A percentile compares a stretch with the other conserved stretches of the same genome.
Evolutionary conservation across 2,888 invertebrate genomes (phyloP).

Genomic region (Baccha elongata): DNA sequence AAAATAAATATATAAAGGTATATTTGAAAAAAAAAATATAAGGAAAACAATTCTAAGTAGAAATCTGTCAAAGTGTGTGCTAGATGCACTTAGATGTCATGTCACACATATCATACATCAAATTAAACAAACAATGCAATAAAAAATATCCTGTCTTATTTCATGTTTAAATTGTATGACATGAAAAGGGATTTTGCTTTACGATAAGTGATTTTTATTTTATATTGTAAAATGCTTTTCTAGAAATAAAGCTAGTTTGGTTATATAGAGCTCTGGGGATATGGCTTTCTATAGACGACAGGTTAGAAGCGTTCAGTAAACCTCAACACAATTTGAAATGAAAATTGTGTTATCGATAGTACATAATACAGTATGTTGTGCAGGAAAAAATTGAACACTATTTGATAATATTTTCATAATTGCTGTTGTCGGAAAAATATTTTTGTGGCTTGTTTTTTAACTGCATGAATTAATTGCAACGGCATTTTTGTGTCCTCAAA

Average conservation of each 20-base stretch:
- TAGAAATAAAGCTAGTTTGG: background rate
- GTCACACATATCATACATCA: slow-evolving; percentile 33
- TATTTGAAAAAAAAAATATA: background rate
- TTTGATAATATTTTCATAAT: no score
- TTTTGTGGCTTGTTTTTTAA: no score
- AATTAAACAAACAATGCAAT: slow-evolving; percentile 27
- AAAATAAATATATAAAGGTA: background rate
- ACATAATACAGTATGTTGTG: slow-evolving; percentile 16
- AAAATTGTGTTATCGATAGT: slow-evolving; percentile 19
- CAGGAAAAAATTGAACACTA: no score
- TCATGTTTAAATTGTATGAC: slow-evolving; percentile 42
- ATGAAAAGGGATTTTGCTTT: slow-evolving; percentile 36
- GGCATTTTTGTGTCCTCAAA: no score
- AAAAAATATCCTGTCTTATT: slow-evolving; percentile 41
- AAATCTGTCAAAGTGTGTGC: slow-evolving; percentile 16
- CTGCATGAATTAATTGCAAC: no score
- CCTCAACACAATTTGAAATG: slow-evolving; percentile 27
- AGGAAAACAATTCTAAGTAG: slow-evolving; percentile 3
- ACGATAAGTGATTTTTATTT: slow-evolving; percentile 51
- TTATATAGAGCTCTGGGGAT: background rate
- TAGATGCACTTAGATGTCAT: slow-evolving; percentile 33
- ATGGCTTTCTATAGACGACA: background rate
- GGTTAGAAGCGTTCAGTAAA: background rate
- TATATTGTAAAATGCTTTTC: slow-evolving; percentile 30
- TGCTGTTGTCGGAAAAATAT: no score